phyloP scores from a whole-genome alignment of 2,797 vertebrate species.

The Malacoctenus gilli region DNA sequence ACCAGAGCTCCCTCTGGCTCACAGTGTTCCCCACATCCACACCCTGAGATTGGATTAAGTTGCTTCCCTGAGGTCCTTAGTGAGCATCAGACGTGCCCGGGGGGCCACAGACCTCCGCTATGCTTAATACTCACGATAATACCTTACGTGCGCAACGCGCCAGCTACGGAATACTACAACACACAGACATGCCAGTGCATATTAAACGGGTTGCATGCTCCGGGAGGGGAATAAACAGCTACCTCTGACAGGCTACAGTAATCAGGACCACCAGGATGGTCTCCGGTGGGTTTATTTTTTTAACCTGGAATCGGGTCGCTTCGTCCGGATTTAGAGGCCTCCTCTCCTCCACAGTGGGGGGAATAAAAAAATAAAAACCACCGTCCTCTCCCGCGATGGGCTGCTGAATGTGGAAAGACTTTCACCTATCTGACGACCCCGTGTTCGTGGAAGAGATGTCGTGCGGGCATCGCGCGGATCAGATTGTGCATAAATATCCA shows the following conservation, averaged over 20 bases:
- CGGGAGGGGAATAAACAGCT: constrained; percentile 39
- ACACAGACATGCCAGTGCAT: constrained; percentile 42
- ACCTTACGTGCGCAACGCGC: constrained; percentile 51
- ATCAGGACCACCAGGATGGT: too few relatives aligned
- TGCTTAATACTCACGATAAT: not conserved
- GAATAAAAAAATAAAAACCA: not conserved
- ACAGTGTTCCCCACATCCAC: constrained; percentile 53
- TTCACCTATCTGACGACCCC: constrained; percentile 53
- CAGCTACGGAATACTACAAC: constrained; percentile 39
- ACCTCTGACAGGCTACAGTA: constrained; percentile 34
- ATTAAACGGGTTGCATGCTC: constrained; percentile 55
- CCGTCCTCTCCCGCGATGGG: constrained; percentile 43
- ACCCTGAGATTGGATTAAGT: constrained; percentile 60
- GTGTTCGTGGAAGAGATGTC: constrained; percentile 39
- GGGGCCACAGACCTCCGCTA: constrained; percentile 10
- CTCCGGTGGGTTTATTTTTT: not conserved
- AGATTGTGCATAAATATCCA: too few relatives aligned
- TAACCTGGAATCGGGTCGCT: constrained; percentile 34
- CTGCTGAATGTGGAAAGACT: constrained; percentile 24
- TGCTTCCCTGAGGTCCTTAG: constrained; percentile 57
- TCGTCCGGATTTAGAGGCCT: constrained; percentile 52
- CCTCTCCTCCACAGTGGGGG: constrained; percentile 13
- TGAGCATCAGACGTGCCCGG: too few relatives aligned
- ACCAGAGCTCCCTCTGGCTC: constrained; percentile 34
- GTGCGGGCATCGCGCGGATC: constrained; percentile 49